Conservation (phyloP, 2,888 invertebrate species). For the Sarcophaga variegata region DNA sequence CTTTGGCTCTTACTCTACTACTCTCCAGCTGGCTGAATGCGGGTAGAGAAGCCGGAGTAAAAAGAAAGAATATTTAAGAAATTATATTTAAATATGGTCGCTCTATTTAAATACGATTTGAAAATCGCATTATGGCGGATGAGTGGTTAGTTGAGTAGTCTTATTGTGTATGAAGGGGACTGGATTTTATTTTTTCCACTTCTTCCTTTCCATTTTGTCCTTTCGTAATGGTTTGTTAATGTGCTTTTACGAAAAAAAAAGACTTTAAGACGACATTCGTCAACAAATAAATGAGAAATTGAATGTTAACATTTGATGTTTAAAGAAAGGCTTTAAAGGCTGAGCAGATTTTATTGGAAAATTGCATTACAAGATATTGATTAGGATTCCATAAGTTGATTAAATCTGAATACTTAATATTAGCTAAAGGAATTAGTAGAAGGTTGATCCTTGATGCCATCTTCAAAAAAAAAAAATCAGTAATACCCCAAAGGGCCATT, state of each 20-base stretch:
- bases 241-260: constrained; percentile 21
- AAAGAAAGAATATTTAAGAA: constrained; percentile 26
- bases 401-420: too few species aligned
- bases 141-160: constrained; percentile 69
- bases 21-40: constrained; percentile 33
- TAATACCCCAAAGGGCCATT: too few species aligned
- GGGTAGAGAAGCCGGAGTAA: too few species aligned
- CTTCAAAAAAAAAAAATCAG: too few species aligned
- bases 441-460: too few species aligned
- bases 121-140: constrained; percentile 69
- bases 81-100: constrained; percentile 69
- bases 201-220: not conserved
- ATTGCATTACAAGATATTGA: too few species aligned
- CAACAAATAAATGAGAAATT: constrained; percentile 10
- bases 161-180: constrained; percentile 44
- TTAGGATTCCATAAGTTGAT: too few species aligned
- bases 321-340: not conserved
- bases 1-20: constrained; percentile 34
- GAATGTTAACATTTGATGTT: constrained; percentile 25
- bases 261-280: not conserved
- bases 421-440: too few species aligned
- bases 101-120: constrained; percentile 68
- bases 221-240: constrained; percentile 41
- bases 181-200: constrained; percentile 21
- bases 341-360: not conserved